phyloP scores from a whole-genome alignment of 2,797 vertebrate genomes.

The Myiotriccus ornatus region DNA sequence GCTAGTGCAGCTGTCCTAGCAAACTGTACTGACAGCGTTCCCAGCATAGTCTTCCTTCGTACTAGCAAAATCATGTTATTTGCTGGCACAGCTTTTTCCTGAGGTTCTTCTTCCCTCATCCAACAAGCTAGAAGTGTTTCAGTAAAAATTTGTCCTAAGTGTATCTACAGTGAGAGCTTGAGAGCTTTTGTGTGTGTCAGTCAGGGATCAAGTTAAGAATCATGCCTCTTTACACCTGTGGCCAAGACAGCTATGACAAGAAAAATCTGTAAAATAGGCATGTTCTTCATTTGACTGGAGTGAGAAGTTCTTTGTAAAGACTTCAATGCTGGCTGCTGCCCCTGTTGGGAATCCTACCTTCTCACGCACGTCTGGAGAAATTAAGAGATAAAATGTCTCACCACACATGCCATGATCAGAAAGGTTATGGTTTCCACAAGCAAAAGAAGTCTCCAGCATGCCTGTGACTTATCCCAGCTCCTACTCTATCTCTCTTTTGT shows the following conservation, averaged over 20 bases:
- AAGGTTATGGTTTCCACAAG: not conserved
- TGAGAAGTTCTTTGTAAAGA: not conserved
- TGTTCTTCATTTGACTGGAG: not conserved
- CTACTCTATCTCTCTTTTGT: not conserved
- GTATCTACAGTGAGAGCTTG: not conserved
- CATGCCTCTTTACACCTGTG: not conserved
- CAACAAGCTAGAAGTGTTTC: not conserved
- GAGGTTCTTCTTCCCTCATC: not conserved
- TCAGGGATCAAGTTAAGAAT: not conserved
- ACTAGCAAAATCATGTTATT: not conserved
- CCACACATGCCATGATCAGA: fast-evolving
- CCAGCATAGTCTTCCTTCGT: not conserved
- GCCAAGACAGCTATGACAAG: not conserved
- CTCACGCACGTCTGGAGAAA: not conserved
- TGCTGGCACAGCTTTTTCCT: constrained; percentile 23
- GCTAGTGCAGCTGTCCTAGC: constrained; percentile 20
- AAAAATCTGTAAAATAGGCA: not conserved
- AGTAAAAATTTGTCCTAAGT: not conserved
- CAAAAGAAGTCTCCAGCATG: not conserved
- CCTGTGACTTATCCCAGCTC: not conserved
- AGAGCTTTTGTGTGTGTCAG: not conserved
- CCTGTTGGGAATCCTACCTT: not conserved
- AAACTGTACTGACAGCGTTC: not conserved
- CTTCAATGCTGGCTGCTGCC: not conserved
- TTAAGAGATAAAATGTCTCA: not conserved